Percentiles rank a stretch among this genome's conserved stretches.
Evolutionary conservation across 2,888 invertebrate genomes (phyloP).

Genomic region (Ctena decussata): DNA sequence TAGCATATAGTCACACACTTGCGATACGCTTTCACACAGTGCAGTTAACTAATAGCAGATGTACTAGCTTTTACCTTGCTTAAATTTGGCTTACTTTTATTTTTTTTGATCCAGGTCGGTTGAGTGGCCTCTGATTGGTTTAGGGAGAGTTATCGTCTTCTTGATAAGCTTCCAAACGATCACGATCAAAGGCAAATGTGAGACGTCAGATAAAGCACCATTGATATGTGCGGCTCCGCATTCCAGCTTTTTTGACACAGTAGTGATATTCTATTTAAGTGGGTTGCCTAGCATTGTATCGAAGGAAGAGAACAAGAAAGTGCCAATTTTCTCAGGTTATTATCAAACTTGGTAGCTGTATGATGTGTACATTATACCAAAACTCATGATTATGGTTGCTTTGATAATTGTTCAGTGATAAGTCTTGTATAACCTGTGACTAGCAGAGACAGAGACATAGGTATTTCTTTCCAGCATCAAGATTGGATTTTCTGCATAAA

Average conservation of each 20-base stretch:
- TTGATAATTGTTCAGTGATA: too few relatives aligned
- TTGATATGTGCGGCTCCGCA: conserved; percentile 96
- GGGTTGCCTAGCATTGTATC: conserved; percentile 75
- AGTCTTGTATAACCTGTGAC: too few relatives aligned
- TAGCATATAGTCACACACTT: too few relatives aligned
- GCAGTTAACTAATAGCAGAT: too few relatives aligned
- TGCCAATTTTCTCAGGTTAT: conserved; percentile 79
- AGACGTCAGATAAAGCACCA: conserved; percentile 72
- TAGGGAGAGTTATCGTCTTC: conserved; percentile 72
- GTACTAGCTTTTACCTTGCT: too few relatives aligned
- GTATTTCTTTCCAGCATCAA: too few relatives aligned
- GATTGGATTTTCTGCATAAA: too few relatives aligned
- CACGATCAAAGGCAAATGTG: conserved; percentile 70
- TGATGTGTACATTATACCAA: background rate
- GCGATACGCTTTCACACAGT: too few relatives aligned
- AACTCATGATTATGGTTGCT: too few relatives aligned
- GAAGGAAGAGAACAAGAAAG: conserved; percentile 71
- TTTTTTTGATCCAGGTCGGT: conserved; percentile 60
- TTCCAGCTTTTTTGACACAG: conserved; percentile 96
- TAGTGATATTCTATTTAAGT: conserved; percentile 66
- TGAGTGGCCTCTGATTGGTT: conserved; percentile 54
- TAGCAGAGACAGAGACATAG: too few relatives aligned
- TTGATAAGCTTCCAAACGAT: conserved; percentile 76
- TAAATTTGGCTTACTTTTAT: background rate
- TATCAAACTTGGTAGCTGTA: background rate